Percentiles rank a stretch among this genome's conserved stretches.
Conservation (phyloP, 2,113 vertebrate genomes). For the Paracyprichromis sp. region DNA sequence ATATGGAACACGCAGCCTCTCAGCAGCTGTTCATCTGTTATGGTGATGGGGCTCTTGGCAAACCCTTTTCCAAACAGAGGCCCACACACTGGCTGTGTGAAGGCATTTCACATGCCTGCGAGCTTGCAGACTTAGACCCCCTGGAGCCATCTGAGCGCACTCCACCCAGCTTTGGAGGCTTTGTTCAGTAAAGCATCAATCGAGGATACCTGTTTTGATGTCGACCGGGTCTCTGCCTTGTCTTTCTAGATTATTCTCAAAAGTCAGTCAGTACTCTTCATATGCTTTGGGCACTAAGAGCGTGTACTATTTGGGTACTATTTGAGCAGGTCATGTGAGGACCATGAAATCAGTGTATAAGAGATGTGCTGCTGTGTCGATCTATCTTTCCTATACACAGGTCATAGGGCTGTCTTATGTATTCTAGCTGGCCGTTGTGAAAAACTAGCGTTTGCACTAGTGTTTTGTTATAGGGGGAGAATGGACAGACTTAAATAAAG, state of each 20-base stretch:
- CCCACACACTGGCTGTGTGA: constrained; percentile 41
- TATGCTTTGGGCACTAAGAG: background rate
- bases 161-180: constrained; percentile 29
- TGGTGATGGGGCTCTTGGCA: constrained; percentile 53
- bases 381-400: background rate
- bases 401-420: background rate
- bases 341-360: background rate
- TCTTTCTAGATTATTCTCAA: background rate
- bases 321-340: background rate
- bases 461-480: background rate
- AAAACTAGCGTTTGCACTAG: background rate
- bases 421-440: background rate
- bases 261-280: background rate
- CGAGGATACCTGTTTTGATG: constrained; percentile 10
- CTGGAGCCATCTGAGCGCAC: constrained; percentile 34
- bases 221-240: background rate
- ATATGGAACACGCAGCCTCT: constrained; percentile 25
- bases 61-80: constrained; percentile 56
- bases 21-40: constrained; percentile 54
- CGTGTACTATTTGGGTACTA: background rate
- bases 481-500: background rate
- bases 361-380: background rate
- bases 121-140: constrained; percentile 47
- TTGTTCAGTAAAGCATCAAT: constrained; percentile 2
- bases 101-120: constrained; percentile 53